phyloP scores from a whole-genome alignment of 2,113 vertebrate species.

The Spilogale gracilis region DNA sequence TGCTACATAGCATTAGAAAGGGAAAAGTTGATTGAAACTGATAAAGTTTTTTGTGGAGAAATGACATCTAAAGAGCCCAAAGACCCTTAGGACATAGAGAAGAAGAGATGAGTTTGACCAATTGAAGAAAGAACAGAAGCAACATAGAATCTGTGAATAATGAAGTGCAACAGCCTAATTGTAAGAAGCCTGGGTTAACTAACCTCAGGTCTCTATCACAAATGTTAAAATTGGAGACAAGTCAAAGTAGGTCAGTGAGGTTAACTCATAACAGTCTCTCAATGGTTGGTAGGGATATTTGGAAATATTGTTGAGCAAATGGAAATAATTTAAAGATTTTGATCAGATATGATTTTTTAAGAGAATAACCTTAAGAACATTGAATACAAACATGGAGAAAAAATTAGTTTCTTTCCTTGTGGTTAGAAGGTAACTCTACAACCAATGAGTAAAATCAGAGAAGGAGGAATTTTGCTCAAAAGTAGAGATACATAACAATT shows the following conservation, averaged over 20 bases:
- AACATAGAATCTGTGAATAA: neutral
- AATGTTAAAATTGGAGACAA: neutral
- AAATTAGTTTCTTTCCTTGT: neutral
- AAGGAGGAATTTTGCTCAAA: neutral
- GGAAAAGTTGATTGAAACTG: neutral
- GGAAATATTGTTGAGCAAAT: neutral
- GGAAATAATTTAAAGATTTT: conserved; percentile 12
- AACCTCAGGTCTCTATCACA: neutral
- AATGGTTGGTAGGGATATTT: neutral
- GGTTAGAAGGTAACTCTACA: neutral
- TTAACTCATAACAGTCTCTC: neutral
- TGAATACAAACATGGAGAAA: neutral
- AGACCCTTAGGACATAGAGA: neutral
- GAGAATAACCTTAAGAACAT: neutral
- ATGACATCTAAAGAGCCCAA: neutral
- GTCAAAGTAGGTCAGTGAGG: neutral
- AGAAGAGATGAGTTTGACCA: neutral
- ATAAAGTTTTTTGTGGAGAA: neutral
- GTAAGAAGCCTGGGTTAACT: neutral
- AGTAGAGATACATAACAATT: neutral
- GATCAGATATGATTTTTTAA: neutral
- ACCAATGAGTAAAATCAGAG: neutral
- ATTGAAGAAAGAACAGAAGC: neutral
- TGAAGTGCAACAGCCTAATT: neutral
- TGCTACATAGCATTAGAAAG: neutral